Base-by-base conservation (phyloP, 2,113 vertebrate species). In the Marcusenius ussheri region DNA sequence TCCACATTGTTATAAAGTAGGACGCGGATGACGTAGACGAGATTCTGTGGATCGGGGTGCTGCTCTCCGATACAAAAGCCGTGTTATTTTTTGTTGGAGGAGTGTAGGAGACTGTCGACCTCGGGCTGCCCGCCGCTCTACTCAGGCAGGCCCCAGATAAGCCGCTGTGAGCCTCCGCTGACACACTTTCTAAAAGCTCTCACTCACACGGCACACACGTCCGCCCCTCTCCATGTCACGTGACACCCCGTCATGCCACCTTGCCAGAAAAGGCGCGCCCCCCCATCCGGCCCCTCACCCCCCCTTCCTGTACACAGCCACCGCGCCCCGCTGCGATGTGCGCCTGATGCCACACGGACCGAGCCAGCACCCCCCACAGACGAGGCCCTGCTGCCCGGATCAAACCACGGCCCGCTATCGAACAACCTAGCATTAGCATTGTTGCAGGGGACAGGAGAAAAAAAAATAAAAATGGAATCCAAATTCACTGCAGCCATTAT, bases 111-210 rank as follows among this genome's bases (percentile, higher is more conserved):
- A 17, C 11, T 15, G 3, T 1, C n/a, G 85, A 21, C 35, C 39
- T 58, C 19, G 17, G 35, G 50, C 53, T n/a, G 39, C 9, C 13
- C 0, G 51, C 31, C 17, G 8, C 1, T 19, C 19, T 24, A 45
- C 27, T 8, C 31, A 17, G 39, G 46, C 35, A 24, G 45, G 83
- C 45, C 24, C 88, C 39, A 62, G 89, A 90, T 89, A 88, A 92
- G 88, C 88, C 87, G 89, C 49, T 39, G 87, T 77, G 87, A 91
- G 90, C 66, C 90, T 83, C 89, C 87, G 70, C 83, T 91, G 91
- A 92, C 90, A 91, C 89, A 51, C 58, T 88, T 89, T 66, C 85
- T 83, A 93, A 91, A 89, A 50, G 47, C 88, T 70, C 87, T 77
- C 90, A 66, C 74, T 31, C 83, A 39, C 35, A 21, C 35, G 35